These are phyloP conservation scores for Hydrozoanthus tunicans DNA, from an alignment of 64 coral and sea anemone species.

Conservation along the genomic window DNA sequence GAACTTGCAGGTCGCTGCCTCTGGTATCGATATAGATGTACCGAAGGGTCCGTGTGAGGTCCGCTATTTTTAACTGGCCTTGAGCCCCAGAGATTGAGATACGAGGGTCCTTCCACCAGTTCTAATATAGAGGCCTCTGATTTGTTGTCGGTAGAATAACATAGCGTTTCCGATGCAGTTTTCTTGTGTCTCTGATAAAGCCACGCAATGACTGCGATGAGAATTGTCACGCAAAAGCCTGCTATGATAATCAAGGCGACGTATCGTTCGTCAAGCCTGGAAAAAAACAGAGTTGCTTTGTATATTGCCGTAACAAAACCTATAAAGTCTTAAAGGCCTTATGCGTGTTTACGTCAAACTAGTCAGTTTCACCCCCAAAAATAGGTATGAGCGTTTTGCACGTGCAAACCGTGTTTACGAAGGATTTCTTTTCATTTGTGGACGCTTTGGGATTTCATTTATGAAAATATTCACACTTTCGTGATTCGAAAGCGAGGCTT, in stretches of 20 bases:
- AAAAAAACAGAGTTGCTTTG: neutral
- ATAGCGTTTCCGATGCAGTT: neutral
- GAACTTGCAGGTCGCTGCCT: neutral
- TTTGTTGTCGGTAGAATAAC: neutral
- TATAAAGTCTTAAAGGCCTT: neutral
- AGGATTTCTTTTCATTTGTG: too few relatives aligned
- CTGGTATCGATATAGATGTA: neutral
- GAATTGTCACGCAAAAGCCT: conserved; percentile 10
- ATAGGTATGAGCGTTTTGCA: too few relatives aligned
- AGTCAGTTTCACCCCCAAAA: too few relatives aligned
- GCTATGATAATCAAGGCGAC: neutral
- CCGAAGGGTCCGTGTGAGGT: neutral
- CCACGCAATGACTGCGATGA: conserved; percentile 29
- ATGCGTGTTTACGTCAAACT: too few relatives aligned
- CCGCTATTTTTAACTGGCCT: neutral
- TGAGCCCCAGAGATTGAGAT: neutral
- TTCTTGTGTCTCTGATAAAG: conserved; percentile 27
- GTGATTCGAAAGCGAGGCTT: too few relatives aligned
- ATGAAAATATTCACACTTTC: too few relatives aligned
- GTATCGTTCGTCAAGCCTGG: conserved; percentile 17
- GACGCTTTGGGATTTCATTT: too few relatives aligned
- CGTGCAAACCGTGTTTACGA: too few relatives aligned
- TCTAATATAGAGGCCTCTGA: neutral
- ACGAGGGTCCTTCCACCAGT: neutral
- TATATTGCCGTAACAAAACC: neutral